Percentiles rank a stretch among this genome's conserved stretches.
Evolutionary conservation across 2,113 vertebrate species (phyloP).

Genomic region (Festucalex cinctus): DNA sequence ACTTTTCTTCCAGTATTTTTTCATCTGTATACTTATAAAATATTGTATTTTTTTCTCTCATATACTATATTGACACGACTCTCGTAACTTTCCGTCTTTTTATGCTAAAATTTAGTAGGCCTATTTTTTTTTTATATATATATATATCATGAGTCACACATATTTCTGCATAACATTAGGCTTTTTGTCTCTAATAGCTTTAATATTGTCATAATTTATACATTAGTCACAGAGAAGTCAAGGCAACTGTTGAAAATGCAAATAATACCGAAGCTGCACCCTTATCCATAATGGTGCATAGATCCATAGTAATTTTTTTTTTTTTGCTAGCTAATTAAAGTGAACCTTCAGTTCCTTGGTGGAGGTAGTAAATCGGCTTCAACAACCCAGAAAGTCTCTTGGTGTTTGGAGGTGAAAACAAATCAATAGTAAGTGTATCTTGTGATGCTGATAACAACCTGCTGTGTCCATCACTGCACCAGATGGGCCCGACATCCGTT

Average conservation of each 20-base stretch:
- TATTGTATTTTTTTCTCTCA: too few relatives aligned
- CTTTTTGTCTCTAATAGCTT: too few relatives aligned
- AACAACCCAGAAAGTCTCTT: neutral
- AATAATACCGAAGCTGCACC: neutral
- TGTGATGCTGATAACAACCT: constrained; percentile 7
- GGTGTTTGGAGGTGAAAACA: constrained; percentile 2
- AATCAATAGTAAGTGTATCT: constrained; percentile 2
- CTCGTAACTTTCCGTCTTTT: too few relatives aligned
- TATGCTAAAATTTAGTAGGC: too few relatives aligned
- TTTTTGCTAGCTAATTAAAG: neutral
- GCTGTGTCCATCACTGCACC: constrained; percentile 19
- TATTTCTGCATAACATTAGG: too few relatives aligned
- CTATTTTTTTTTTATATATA: too few relatives aligned
- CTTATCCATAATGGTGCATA: neutral
- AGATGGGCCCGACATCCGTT: constrained; percentile 43
- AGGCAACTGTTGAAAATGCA: neutral
- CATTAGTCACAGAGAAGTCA: neutral
- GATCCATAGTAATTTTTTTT: neutral
- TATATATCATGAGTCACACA: too few relatives aligned
- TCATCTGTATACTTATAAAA: too few relatives aligned
- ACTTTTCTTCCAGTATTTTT: too few relatives aligned
- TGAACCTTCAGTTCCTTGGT: neutral
- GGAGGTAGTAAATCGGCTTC: neutral
- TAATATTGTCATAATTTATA: neutral
- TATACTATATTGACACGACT: too few relatives aligned